Conservation (phyloP, 2,797 vertebrate species). For the Diplodus puntazzo region DNA sequence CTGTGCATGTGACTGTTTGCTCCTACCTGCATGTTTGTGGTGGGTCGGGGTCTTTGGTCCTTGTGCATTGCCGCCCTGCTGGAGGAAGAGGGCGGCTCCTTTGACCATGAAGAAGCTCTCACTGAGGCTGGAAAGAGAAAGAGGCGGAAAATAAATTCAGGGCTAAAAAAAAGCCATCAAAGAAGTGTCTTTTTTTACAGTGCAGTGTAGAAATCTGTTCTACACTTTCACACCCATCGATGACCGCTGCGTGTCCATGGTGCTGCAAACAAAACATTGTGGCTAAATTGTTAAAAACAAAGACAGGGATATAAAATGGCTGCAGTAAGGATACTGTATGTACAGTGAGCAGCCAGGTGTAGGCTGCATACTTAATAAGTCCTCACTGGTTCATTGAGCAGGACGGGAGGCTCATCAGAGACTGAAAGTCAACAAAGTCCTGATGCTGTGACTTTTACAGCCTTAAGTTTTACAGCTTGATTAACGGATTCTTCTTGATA, state of each 20-base stretch:
- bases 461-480: slow-evolving; percentile 20
- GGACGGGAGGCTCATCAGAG: slow-evolving; percentile 30
- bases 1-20: slow-evolving; percentile 60
- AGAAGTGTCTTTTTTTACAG: neutral
- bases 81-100: slow-evolving; percentile 96
- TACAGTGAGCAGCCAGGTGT: slow-evolving; percentile 22
- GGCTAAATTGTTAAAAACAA: neutral
- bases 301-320: neutral
- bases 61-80: slow-evolving; percentile 93
- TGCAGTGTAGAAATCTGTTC: neutral
- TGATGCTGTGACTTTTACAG: slow-evolving; percentile 41
- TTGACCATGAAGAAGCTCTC: slow-evolving; percentile 99
- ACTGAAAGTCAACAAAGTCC: slow-evolving; percentile 52
- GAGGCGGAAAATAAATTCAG: neutral
- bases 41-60: slow-evolving; percentile 90
- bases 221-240: neutral
- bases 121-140: slow-evolving; percentile 88
- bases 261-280: neutral
- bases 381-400: slow-evolving; percentile 46
- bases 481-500: slow-evolving; percentile 19
- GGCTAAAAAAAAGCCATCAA: neutral
- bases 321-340: slow-evolving; percentile 12
- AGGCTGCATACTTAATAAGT: slow-evolving; percentile 25
- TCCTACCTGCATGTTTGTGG: slow-evolving; percentile 95
- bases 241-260: neutral